Percentiles rank a stretch among this genome's conserved stretches.
Conservation (phyloP, 2,113 vertebrate genomes). For the Herpetotheres cachinnans region DNA sequence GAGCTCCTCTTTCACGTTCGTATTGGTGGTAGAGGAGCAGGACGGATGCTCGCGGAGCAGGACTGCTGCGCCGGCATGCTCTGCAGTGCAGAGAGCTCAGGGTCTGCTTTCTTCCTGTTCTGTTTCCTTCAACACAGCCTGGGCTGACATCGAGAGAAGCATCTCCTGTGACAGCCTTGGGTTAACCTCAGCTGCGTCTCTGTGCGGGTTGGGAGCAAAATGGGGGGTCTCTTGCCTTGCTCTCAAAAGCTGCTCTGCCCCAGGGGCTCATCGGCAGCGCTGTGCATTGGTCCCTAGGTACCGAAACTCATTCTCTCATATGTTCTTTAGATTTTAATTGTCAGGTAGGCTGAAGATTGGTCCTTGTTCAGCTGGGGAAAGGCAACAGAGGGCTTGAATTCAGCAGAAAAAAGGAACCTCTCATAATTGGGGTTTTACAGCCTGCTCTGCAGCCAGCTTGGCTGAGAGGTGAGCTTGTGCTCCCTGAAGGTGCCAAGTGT, state of each 20-base stretch:
- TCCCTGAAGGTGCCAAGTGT: neutral
- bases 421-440: neutral
- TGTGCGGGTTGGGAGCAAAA: neutral
- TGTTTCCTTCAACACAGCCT: neutral
- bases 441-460: neutral
- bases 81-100: neutral
- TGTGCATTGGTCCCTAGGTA: neutral
- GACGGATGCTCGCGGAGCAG: neutral
- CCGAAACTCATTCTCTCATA: neutral
- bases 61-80: neutral
- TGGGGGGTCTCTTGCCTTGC: neutral
- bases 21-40: neutral
- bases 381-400: neutral
- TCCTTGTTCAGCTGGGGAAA: neutral
- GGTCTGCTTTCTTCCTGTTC: neutral
- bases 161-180: neutral
- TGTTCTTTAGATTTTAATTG: neutral
- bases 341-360: neutral
- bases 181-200: neutral
- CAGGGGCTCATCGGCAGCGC: neutral
- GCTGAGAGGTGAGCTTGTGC: slow-evolving; percentile 4
- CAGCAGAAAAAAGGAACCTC: neutral
- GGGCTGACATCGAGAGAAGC: neutral
- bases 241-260: neutral
- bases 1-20: neutral